Base-by-base conservation (phyloP, 2,888 invertebrate species). In the Julus scanicus region DNA sequence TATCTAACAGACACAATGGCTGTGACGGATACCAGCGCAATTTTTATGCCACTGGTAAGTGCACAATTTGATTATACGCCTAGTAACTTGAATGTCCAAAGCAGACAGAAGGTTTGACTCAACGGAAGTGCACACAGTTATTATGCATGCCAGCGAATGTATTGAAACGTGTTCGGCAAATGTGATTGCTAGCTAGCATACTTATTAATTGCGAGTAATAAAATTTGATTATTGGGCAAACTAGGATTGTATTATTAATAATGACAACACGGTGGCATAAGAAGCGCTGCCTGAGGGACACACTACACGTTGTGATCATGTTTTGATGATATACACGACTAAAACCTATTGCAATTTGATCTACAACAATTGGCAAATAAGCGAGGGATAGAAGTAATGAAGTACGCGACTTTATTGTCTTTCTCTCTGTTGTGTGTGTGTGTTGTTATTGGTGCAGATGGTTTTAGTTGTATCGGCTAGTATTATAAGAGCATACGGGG, bases 331-430 rank as follows among this genome's bases (percentile, higher is more conserved):
- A 71, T 71, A 71, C 71, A 71, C 20, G 71, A 29, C 71, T 71
- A 71, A 71, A 71, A 17, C 71, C 71, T 71, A 71, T 71, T 71
- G 71, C 71, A 71, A 71, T 71, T 71, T 71, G 71, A 71, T 71
- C 71, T 71, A 20, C 71, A 71, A 29, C 71, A 71, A 71, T 71
- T 71, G 71, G 71, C 71, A 71, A 71, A 71, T 71, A 71, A 71
- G 71, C 71, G 71, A 71, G 71, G 71, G 71, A 71, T 71, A 71
- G 71, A 71, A 71, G 71, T 71, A 71, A 71, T 71, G 71, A 71
- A 71, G 71, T 71, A 71, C 71, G 29, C 20, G 20, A 29, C 29
- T 71, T 20, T 29, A 71, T 71, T 71, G 71, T 71, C 71, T 71
- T 29, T 9, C 44, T 53, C 9, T 71, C 63, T 71, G 63, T 29